Conservation (phyloP, 2,888 invertebrate species). For the Malthinus seriepunctatus region DNA sequence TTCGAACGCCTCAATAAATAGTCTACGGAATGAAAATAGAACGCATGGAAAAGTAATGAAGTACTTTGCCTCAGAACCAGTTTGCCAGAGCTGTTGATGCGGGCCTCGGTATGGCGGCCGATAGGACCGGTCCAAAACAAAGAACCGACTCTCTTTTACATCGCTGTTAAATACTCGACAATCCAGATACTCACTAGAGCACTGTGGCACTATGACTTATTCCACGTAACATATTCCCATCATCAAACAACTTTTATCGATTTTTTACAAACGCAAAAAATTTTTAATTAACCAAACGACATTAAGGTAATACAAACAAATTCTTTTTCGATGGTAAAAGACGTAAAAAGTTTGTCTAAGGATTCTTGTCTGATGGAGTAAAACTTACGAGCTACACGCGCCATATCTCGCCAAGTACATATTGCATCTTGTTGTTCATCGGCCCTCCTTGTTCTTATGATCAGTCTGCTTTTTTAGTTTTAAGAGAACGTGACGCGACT, state of each 20-base stretch:
- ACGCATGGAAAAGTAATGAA: constrained; percentile 35
- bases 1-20: constrained; percentile 45
- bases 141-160: constrained; percentile 33
- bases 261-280: too few species aligned
- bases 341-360: constrained; percentile 6
- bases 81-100: constrained; percentile 37
- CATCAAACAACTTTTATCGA: not conserved
- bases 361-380: constrained; percentile 13
- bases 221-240: constrained; percentile 2
- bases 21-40: constrained; percentile 43
- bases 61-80: constrained; percentile 44
- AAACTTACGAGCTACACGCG: constrained; percentile 45
- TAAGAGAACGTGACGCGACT: constrained; percentile 36
- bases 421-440: constrained; percentile 40
- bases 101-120: constrained; percentile 44
- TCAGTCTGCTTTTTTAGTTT: constrained; percentile 39
- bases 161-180: constrained; percentile 10
- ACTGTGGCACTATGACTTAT: constrained; percentile 31
- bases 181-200: constrained; percentile 28
- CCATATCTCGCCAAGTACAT: constrained; percentile 43
- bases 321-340: not conserved
- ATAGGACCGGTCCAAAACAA: constrained; percentile 49
- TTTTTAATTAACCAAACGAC: not conserved
- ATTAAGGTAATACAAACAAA: constrained; percentile 3
- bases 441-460: constrained; percentile 33